Conservation (phyloP, 2,113 vertebrate genomes). For the Coptodon rendalli region DNA sequence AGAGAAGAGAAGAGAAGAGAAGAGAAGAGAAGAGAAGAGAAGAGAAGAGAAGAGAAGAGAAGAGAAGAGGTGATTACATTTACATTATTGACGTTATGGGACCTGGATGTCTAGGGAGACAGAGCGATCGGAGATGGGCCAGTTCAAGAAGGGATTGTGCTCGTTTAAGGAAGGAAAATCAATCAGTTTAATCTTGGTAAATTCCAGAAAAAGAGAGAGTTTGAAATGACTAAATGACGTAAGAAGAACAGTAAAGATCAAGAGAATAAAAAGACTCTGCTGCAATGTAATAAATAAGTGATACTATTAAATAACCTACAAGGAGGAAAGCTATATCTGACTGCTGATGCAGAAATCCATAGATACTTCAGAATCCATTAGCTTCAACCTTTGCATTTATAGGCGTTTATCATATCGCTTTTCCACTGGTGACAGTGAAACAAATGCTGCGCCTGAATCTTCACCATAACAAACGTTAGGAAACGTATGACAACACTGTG, state of each 20-base stretch:
- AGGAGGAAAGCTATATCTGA: neutral
- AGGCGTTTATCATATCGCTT: neutral
- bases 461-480: neutral
- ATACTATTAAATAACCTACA: neutral
- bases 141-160: conserved; percentile 5
- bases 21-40: neutral
- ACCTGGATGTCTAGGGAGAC: conserved; percentile 17
- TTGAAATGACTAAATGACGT: neutral
- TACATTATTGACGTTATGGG: conserved; percentile 57
- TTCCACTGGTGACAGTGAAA: neutral
- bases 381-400: neutral
- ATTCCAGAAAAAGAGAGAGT: conserved; percentile 1
- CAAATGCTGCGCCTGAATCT: neutral
- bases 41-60: neutral
- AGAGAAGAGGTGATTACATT: conserved; percentile 49
- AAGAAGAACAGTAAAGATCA: neutral
- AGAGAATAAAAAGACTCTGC: neutral
- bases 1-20: neutral
- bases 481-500: neutral
- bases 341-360: neutral
- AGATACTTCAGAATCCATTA: neutral
- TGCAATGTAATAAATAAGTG: neutral
- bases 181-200: conserved; percentile 48
- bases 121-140: conserved; percentile 1
- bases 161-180: conserved; percentile 39